phyloP scores from a whole-genome alignment of 1,140 invertebrate species.

The Ostrea denselamellosa region DNA sequence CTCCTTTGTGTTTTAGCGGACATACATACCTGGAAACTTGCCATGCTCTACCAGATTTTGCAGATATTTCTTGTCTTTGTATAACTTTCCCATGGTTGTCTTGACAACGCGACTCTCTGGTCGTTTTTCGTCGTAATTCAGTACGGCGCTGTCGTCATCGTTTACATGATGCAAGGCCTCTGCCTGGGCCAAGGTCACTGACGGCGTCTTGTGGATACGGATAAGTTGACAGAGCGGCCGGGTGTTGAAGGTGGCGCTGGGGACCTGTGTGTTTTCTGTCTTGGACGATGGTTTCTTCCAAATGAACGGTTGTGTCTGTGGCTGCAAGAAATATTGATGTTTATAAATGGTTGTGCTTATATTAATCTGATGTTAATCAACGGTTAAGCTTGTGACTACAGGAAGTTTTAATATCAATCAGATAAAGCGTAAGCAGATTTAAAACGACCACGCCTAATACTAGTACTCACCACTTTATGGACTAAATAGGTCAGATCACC shows the following conservation, averaged over 20 bases:
- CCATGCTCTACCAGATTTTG: conserved; percentile 60
- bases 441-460: too few species aligned
- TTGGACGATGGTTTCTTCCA: conserved; percentile 42
- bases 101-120: conserved; percentile 60
- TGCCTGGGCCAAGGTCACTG: conserved; percentile 46
- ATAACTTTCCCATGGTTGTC: conserved; percentile 66
- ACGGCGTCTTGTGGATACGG: conserved; percentile 58
- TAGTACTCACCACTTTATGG: conserved; percentile 58
- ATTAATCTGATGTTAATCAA: neutral
- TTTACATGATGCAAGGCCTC: conserved; percentile 39
- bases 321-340: conserved; percentile 32
- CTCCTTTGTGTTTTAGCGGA: too few species aligned
- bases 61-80: conserved; percentile 67
- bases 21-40: conserved; percentile 53
- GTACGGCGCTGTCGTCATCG: conserved; percentile 12
- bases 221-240: conserved; percentile 59
- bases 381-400: too few species aligned
- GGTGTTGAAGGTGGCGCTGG: conserved; percentile 59
- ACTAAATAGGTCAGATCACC: conserved; percentile 60
- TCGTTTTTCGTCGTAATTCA: conserved; percentile 45
- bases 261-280: conserved; percentile 41
- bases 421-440: too few species aligned
- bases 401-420: too few species aligned
- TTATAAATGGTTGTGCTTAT: neutral
- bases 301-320: conserved; percentile 48